A percentile compares a stretch with the other conserved stretches of the same genome.
Evolutionary conservation across 92 coral and sea anemone genomes (phyloP).

Genomic region (Scolanthus callimorphus): DNA sequence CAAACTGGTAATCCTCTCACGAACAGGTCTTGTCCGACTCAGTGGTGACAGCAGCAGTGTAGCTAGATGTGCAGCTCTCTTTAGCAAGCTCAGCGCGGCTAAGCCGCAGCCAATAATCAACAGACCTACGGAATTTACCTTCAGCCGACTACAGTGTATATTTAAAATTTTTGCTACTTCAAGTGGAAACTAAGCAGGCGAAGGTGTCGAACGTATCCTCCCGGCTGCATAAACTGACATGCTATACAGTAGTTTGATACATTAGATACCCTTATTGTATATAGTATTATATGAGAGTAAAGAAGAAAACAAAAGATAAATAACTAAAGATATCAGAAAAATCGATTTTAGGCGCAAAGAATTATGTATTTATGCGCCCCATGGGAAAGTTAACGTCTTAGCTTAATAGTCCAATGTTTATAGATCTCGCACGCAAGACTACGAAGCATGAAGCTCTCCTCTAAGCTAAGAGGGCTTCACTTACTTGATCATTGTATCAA

Average conservation of each 20-base stretch:
- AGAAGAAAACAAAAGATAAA: conserved; percentile 19
- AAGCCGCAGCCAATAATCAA: no score
- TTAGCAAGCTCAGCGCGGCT: conserved; percentile 35
- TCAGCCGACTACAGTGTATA: conserved; percentile 34
- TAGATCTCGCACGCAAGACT: conserved; percentile 21
- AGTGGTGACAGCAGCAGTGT: conserved; percentile 6
- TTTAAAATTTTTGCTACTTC: conserved; percentile 44
- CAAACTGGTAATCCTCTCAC: conserved; percentile 83
- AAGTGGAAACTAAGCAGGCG: conserved; percentile 39
- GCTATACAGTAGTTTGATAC: conserved; percentile 36
- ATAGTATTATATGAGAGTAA: conserved; percentile 34
- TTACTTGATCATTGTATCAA: conserved; percentile 18
- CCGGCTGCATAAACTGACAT: conserved; percentile 18
- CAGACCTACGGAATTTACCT: background rate
- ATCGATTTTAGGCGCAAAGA: conserved; percentile 14
- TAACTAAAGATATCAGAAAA: conserved; percentile 33
- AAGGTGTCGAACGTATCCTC: no score
- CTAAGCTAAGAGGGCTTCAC: conserved; percentile 38
- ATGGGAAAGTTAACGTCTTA: background rate
- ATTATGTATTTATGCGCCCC: conserved; percentile 35
- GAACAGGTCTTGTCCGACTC: conserved; percentile 75
- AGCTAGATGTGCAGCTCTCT: conserved; percentile 8
- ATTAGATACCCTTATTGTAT: conserved; percentile 32
- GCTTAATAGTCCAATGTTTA: conserved; percentile 32
- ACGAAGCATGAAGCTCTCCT: conserved; percentile 23